phyloP scores from a whole-genome alignment of 2,888 invertebrate genomes.

The Ectemnius cavifrons region DNA sequence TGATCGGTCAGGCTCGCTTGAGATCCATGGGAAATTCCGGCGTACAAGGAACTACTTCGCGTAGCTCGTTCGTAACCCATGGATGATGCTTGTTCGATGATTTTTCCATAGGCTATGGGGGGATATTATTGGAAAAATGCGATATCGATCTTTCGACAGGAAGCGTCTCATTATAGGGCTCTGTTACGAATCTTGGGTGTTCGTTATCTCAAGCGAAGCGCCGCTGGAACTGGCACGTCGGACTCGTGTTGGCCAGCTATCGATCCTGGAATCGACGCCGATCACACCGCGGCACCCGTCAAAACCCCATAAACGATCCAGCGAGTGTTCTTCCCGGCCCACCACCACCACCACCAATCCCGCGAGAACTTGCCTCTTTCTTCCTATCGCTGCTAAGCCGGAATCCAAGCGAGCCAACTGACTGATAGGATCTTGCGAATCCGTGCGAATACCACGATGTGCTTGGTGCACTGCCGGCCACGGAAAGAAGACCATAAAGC shows the following conservation, averaged over 20 bases:
- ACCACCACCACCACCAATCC: constrained; percentile 8
- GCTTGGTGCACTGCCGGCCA: constrained; percentile 11
- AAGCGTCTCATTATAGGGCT: constrained; percentile 10
- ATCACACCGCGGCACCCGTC: constrained; percentile 42
- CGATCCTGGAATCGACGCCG: constrained; percentile 46
- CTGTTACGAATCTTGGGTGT: constrained; percentile 18
- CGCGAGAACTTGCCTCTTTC: background rate
- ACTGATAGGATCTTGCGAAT: constrained; percentile 61
- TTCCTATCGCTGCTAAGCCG: constrained; percentile 34
- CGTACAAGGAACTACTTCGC: background rate
- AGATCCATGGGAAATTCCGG: background rate
- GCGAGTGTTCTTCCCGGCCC: constrained; percentile 3
- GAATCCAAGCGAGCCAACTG: constrained; percentile 33
- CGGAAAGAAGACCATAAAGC: constrained; percentile 22
- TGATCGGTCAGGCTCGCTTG: background rate
- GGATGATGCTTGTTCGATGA: background rate
- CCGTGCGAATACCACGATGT: constrained; percentile 45
- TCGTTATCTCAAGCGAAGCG: constrained; percentile 15
- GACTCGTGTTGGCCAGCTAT: constrained; percentile 37
- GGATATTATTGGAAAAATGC: constrained; percentile 6
- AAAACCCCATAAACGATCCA: constrained; percentile 47
- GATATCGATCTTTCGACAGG: background rate
- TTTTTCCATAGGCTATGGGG: background rate
- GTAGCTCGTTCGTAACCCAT: background rate
- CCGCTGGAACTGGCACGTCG: constrained; percentile 16